Evolutionary conservation across 2,113 vertebrate species (phyloP).

Genomic region (Ctenomys sociabilis): DNA sequence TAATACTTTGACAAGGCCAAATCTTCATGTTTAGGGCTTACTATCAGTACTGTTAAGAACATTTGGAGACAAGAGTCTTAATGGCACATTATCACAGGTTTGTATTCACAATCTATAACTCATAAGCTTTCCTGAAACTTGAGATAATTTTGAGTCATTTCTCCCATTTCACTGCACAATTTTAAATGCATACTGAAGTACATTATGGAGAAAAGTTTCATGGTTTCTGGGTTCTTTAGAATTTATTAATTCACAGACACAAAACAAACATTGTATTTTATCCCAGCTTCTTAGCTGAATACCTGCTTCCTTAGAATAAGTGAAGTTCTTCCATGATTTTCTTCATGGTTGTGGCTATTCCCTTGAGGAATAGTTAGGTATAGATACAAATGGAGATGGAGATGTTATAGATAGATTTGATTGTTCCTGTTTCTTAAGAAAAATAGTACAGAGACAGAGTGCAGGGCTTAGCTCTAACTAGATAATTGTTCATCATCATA

Average conservation of each 20-base stretch:
- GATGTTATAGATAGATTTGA: background rate
- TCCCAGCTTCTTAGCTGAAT: background rate
- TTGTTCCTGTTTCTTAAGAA: background rate
- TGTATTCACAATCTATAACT: background rate
- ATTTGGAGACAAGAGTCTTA: conserved; percentile 21
- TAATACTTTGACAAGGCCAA: background rate
- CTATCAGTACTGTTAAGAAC: background rate
- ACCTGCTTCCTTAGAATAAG: conserved; percentile 48
- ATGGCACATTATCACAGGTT: background rate
- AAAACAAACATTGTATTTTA: background rate
- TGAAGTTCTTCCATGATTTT: background rate
- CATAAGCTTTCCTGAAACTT: background rate
- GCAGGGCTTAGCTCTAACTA: background rate
- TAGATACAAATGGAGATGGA: background rate
- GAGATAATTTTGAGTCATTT: background rate
- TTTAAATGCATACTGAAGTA: background rate
- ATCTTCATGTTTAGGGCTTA: background rate
- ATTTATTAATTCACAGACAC: conserved; percentile 29
- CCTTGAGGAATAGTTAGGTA: background rate
- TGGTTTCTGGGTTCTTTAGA: conserved; percentile 8
- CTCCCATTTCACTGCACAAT: background rate
- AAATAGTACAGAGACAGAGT: background rate
- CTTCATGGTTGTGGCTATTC: background rate
- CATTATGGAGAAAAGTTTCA: background rate
- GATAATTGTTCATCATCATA: background rate